Base-by-base conservation (phyloP, 2,113 vertebrate genomes). In the Vidua chalybeata region DNA sequence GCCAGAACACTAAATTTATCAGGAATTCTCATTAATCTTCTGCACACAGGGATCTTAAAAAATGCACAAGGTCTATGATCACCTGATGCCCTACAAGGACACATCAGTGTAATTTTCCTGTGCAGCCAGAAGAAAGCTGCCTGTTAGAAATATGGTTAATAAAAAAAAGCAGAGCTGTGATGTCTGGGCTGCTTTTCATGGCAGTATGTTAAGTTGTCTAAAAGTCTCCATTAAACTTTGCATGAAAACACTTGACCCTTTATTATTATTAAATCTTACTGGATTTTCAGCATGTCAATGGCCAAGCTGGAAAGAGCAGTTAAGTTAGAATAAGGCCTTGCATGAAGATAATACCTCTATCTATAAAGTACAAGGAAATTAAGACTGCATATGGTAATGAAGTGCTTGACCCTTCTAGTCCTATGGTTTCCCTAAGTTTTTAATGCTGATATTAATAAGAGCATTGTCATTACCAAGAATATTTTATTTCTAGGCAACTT, bases 391-490 rank as follows among this genome's bases (percentile, higher is more conserved):
- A 30, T 2, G 1, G 26, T 71, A 93, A 95, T 89, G 63, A 89
- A 95, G 49, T 85, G 15, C 63, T 92, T 93, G 83, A 95, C 91
- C 86, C 71, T 71, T 84, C 84, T 75, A 82, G 58, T 62, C 33
- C 16, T 71, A 49, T 2, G 1, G 27, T 83, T 95, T 63, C 77
- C 13, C 28, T 31, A 67, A 61, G 51, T 87, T 93, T 93, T 52
- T 87, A 89, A 72, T 68, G 78, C 41, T 81, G 67, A 76, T 41
- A n/a, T 92, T 77, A 87, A 56, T 63, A 90, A 81, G 3, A 75
- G 6, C 30, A 15, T 76, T 80, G 59, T 56, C 72, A 78, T 88
- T 68, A 63, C 37, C 13, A 56, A 84, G 54, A 69, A 39, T 73
- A 43, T 89, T 80, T 92, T 84, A 62, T 91, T 95, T 90, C 58